Evolutionary conservation across 2,113 vertebrate species (phyloP).

Genomic region (Hippocampus mohnikei): DNA sequence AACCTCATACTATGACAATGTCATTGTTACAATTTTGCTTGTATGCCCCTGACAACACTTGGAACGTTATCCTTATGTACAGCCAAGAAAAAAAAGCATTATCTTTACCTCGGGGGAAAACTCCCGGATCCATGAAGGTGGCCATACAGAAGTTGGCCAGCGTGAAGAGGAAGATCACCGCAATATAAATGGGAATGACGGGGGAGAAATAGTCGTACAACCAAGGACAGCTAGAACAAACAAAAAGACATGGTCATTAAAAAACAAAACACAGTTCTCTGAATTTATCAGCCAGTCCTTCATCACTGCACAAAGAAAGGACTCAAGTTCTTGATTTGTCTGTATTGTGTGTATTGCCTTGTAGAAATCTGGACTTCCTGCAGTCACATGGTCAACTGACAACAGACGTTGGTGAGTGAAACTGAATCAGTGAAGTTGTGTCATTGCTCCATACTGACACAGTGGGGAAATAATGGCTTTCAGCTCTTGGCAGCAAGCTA

Average conservation of each 20-base stretch:
- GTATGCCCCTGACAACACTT: neutral
- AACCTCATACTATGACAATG: neutral
- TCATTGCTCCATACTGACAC: neutral
- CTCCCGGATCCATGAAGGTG: slow-evolving; percentile 97
- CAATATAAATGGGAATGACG: slow-evolving; percentile 86
- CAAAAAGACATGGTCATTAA: slow-evolving; percentile 3
- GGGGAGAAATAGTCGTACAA: slow-evolving; percentile 84
- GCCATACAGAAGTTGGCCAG: slow-evolving; percentile 99
- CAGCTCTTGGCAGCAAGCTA: too few relatives aligned
- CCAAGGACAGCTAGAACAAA: slow-evolving; percentile 82
- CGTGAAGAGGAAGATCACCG: slow-evolving; percentile 90
- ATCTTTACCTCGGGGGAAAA: slow-evolving; percentile 89
- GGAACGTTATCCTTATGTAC: neutral
- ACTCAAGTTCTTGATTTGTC: neutral
- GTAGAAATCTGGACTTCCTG: neutral
- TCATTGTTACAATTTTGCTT: neutral
- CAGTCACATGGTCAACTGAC: neutral
- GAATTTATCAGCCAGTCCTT: neutral
- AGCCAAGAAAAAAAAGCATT: neutral
- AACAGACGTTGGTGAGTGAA: neutral
- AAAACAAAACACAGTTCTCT: neutral
- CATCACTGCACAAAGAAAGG: neutral
- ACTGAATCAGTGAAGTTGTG: neutral
- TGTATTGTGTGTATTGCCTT: neutral
- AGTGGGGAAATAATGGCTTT: too few relatives aligned